Evolutionary conservation across 2,113 vertebrate species (phyloP).

Genomic region (Larimichthys polyactis): DNA sequence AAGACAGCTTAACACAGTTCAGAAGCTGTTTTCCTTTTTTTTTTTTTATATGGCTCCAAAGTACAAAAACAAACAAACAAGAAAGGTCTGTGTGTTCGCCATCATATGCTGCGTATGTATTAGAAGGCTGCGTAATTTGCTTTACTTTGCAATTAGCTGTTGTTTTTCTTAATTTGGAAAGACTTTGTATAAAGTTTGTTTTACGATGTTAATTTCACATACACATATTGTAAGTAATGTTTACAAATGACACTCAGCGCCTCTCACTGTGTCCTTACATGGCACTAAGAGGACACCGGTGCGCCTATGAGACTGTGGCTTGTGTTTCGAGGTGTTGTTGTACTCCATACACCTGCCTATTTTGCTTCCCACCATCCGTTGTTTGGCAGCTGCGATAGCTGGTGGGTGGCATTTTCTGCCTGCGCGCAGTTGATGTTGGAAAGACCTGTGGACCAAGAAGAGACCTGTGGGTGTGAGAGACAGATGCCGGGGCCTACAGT

Average conservation of each 20-base stretch:
- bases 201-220: background rate
- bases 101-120: background rate
- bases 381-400: constrained; percentile 68
- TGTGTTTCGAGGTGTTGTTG: constrained; percentile 41
- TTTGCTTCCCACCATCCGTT: constrained; percentile 57
- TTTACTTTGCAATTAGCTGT: background rate
- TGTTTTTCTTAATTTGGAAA: background rate
- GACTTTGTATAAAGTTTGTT: background rate
- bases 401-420: constrained; percentile 65
- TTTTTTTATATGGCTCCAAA: constrained; percentile 3
- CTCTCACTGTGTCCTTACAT: constrained; percentile 5
- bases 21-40: background rate
- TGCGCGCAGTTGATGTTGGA: constrained; percentile 39
- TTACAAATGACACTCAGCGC: constrained; percentile 5
- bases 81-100: background rate
- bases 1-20: constrained; percentile 1
- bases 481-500: constrained; percentile 47
- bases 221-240: constrained; percentile 2
- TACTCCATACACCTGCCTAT: constrained; percentile 38
- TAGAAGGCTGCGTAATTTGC: background rate
- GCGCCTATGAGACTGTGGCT: constrained; percentile 10
- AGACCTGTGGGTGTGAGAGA: constrained; percentile 66
- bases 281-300: constrained; percentile 17
- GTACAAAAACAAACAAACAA: constrained; percentile 1
- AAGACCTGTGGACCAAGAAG: constrained; percentile 58